Evolutionary conservation across 2,113 vertebrate species (phyloP), one percentile per base, ranked within the genome.

Genomic region (Isichthys henryi): DNA sequence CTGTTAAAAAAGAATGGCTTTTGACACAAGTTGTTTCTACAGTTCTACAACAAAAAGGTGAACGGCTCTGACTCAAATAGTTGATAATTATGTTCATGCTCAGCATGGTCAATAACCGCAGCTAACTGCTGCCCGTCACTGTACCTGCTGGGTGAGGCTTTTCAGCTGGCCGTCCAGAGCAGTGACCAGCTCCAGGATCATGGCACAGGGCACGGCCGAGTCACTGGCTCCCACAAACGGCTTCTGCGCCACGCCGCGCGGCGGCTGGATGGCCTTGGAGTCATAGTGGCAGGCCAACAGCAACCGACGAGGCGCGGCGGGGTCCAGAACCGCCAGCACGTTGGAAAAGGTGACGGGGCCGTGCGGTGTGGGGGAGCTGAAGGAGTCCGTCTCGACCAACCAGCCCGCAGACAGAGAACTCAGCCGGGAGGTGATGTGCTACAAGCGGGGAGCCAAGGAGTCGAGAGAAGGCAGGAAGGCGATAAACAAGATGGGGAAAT

Each of bases 231-330:
- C 98, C 21, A 98, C 82, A 49, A 98, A 98, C 10, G 93, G 90
- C 66, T 88, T 90, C 74, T 91, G 90, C 0, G 94, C 93, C 8
- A 92, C 77, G 27, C 49, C 92, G 0, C 92, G 91, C 52, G 95
- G 95, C 0, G 92, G 77, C 0, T 96, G 95, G 82, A 98, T 92
- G 74, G 94, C 92, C 93, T 98, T 98, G 4, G 97, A 97, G 95
- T 98, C 98, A 0, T 97, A 97, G 93, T 98, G 98, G 91, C 98
- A 98, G 62, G 97, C 96, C 0, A 98, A 94, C 3, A 95, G 95
- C 66, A 98, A 94, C 89, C 96, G 95, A 15, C 91, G 96, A 2
- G 94, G 94, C 19, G 96, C 96, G 0, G 82, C 90, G 0, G 97
- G 96, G 45, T 97, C 96, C 89, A 96, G 94, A 0, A 96, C 97